Percentiles rank a stretch among this genome's conserved stretches.
Evolutionary conservation across 2,888 invertebrate species (phyloP).

Genomic region (Lasioglossum marginatum): DNA sequence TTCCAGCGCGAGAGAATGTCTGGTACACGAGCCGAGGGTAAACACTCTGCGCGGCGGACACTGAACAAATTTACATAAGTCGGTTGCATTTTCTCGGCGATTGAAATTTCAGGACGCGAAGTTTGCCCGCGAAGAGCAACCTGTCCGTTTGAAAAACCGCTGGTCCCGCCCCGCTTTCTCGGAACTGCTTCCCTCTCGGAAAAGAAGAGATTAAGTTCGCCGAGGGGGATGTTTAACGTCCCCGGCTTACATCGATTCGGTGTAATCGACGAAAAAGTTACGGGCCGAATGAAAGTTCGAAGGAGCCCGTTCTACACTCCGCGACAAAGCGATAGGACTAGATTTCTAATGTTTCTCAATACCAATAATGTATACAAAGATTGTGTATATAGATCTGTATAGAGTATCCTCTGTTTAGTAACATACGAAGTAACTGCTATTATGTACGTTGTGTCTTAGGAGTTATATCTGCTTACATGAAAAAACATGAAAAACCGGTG

Average conservation of each 20-base stretch:
- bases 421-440: too few species aligned
- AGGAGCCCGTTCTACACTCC: slow-evolving; percentile 3
- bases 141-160: slow-evolving; percentile 20
- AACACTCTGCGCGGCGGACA: slow-evolving; percentile 48
- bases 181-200: slow-evolving; percentile 25
- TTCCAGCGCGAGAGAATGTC: slow-evolving; percentile 18
- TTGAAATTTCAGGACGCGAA: slow-evolving; percentile 57
- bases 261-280: slow-evolving; percentile 22
- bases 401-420: too few species aligned
- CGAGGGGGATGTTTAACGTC: slow-evolving; percentile 16
- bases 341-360: too few species aligned
- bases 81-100: slow-evolving; percentile 58
- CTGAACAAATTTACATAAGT: slow-evolving; percentile 60
- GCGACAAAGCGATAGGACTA: too few species aligned
- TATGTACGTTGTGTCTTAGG: too few species aligned
- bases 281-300: slow-evolving; percentile 15
- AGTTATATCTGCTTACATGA: too few species aligned
- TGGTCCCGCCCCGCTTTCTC: slow-evolving; percentile 27
- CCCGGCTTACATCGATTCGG: not conserved
- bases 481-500: too few species aligned
- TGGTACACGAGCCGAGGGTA: slow-evolving; percentile 40
- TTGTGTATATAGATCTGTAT: too few species aligned
- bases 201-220: not conserved
- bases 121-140: slow-evolving; percentile 19
- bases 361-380: too few species aligned